Conservation (phyloP, 1,140 invertebrate genomes). For the Eueides isabella region DNA sequence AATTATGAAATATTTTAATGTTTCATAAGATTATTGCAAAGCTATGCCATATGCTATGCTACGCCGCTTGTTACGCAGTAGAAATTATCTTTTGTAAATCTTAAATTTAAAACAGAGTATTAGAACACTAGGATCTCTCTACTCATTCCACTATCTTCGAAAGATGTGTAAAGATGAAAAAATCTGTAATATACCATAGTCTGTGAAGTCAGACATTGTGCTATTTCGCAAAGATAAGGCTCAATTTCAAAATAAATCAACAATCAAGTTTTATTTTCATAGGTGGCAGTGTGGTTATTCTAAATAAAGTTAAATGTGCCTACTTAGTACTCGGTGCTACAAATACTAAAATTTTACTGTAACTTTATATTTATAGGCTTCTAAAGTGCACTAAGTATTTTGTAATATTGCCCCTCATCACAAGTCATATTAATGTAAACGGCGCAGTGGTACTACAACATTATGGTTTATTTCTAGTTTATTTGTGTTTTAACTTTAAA, state of each 20-base stretch:
- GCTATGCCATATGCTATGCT: too few relatives aligned
- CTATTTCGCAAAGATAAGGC: background rate
- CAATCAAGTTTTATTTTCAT: background rate
- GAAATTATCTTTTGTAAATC: too few relatives aligned
- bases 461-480: background rate
- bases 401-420: background rate
- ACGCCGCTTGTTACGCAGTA: too few relatives aligned
- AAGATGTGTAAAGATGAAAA: too few relatives aligned
- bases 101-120: background rate
- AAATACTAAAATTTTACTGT: background rate
- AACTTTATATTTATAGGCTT: background rate
- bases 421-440: background rate
- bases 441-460: background rate
- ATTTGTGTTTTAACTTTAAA: background rate
- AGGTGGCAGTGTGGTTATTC: too few relatives aligned
- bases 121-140: too few relatives aligned
- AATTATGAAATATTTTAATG: background rate
- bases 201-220: too few relatives aligned
- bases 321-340: too few relatives aligned
- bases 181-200: too few relatives aligned
- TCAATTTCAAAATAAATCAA: background rate
- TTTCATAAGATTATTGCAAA: too few relatives aligned
- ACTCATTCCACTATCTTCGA: too few relatives aligned
- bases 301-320: too few relatives aligned
- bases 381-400: slow-evolving; percentile 10